Evolutionary conservation across 2,113 vertebrate genomes (phyloP).

Genomic region (Tragulus kanchil): DNA sequence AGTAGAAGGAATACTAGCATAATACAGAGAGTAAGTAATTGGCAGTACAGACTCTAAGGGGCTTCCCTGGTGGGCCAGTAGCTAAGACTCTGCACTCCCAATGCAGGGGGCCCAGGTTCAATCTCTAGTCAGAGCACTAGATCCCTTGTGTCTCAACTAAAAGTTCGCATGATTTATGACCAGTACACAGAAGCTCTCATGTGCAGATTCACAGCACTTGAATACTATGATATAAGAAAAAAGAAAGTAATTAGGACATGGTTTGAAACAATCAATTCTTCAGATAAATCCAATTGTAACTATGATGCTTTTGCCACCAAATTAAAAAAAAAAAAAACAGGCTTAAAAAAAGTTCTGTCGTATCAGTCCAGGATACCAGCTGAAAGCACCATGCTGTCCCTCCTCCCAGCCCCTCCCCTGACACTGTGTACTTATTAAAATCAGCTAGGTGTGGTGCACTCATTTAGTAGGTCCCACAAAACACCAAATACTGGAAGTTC

Average conservation of each 20-base stretch:
- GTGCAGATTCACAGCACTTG: background rate
- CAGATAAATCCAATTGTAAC: conserved; percentile 13
- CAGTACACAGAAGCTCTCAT: background rate
- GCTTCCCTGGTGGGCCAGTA: background rate
- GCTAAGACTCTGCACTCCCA: background rate
- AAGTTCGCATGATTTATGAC: background rate
- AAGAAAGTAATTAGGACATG: background rate
- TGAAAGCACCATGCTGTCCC: background rate
- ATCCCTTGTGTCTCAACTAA: background rate
- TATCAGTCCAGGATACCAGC: conserved; percentile 20
- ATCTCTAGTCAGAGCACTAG: background rate
- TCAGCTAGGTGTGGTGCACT: background rate
- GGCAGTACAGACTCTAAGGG: background rate
- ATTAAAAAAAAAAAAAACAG: background rate
- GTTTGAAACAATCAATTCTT: background rate
- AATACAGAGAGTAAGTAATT: background rate
- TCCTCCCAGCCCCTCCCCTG: background rate
- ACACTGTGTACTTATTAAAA: conserved; percentile 13
- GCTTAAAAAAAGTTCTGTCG: background rate
- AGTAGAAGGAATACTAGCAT: background rate
- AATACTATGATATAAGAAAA: conserved; percentile 17
- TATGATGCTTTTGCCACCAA: conserved; percentile 18
- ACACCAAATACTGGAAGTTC: conserved; percentile 77
- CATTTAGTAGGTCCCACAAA: conserved; percentile 76
- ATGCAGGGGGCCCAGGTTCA: accelerated